Percentiles rank a stretch among this genome's conserved stretches.
These are phyloP conservation scores for Eleutherodactylus coqui DNA, from an alignment of 2,797 vertebrate species.

Conservation along the genomic window DNA sequence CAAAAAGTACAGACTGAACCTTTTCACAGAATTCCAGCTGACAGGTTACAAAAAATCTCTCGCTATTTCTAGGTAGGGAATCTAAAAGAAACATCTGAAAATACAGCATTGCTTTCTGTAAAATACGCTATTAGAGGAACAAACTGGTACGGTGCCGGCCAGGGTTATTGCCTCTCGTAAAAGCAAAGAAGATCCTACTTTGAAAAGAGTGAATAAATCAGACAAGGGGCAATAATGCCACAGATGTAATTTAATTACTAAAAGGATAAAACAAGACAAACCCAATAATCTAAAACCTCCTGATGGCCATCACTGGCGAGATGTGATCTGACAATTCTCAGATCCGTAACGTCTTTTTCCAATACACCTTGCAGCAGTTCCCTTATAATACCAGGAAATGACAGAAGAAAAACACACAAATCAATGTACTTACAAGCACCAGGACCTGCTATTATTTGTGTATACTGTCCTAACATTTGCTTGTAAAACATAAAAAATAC, in stretches of 20 bases:
- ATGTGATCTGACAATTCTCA: conserved; percentile 44
- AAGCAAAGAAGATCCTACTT: conserved; percentile 42
- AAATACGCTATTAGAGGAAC: not conserved
- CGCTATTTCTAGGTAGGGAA: not conserved
- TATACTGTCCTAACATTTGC: not conserved
- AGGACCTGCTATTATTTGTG: not conserved
- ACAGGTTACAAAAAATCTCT: not conserved
- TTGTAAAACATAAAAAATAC: not conserved
- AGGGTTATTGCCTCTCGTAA: conserved; percentile 40
- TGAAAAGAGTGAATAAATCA: conserved; percentile 55
- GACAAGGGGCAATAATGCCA: conserved; percentile 50
- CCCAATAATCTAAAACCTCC: conserved; percentile 59
- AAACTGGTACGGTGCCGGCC: not conserved
- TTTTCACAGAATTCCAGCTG: not conserved
- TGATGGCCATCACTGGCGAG: conserved; percentile 51
- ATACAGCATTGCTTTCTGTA: not conserved
- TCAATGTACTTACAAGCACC: not conserved
- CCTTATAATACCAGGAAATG: conserved; percentile 17
- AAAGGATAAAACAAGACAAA: conserved; percentile 61
- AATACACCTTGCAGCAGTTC: conserved; percentile 48
- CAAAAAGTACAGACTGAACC: no score
- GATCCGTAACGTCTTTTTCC: conserved; percentile 44
- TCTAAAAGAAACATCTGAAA: not conserved
- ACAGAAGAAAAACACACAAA: not conserved
- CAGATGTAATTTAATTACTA: conserved; percentile 60